Conservation (phyloP, 2,888 invertebrate genomes). For the Rapana venosa region DNA sequence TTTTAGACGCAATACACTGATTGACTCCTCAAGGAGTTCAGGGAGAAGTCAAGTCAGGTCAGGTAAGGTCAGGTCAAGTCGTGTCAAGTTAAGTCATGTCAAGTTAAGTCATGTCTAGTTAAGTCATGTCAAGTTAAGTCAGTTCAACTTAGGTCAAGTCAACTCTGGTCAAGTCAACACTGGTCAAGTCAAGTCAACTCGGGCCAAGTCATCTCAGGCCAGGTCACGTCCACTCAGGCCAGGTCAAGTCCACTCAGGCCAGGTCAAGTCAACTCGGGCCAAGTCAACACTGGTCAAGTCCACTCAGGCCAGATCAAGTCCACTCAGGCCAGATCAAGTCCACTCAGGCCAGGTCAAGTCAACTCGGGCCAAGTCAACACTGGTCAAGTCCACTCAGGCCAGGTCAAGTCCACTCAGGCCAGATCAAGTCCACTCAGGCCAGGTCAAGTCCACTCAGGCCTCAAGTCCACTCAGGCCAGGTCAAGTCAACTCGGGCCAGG, state of each 20-base stretch:
- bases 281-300: neutral
- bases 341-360: too few species aligned
- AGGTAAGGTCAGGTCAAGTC: neutral
- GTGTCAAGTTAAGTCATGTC: neutral
- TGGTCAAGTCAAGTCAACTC: neutral
- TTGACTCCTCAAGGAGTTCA: too few species aligned
- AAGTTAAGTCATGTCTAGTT: neutral
- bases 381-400: neutral
- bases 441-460: neutral
- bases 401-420: neutral
- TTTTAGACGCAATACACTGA: too few species aligned
- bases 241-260: neutral
- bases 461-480: neutral
- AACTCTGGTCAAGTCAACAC: neutral
- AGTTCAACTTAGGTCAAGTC: neutral
- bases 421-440: neutral
- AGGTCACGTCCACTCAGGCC: neutral
- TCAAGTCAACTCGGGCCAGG: neutral
- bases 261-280: neutral
- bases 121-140: neutral
- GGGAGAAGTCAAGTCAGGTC: neutral
- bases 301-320: neutral
- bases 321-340: neutral
- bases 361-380: neutral
- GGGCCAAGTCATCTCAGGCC: neutral